phyloP scores from a whole-genome alignment of 2,113 vertebrate genomes.

The Fulmarus glacialis region DNA sequence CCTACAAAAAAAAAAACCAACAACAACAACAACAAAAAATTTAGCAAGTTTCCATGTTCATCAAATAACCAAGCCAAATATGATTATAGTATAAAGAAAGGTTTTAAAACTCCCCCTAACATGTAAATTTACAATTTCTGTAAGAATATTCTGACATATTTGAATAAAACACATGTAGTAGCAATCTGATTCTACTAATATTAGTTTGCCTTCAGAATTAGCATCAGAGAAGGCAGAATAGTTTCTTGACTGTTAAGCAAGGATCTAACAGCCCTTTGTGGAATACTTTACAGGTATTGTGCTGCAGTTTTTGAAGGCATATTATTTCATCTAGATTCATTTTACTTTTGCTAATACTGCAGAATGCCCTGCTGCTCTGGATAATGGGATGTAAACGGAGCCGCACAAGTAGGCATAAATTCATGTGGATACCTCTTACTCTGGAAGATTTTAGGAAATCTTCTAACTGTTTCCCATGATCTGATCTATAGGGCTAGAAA shows the following conservation, averaged over 20 bases:
- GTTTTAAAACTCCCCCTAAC: neutral
- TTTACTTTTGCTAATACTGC: neutral
- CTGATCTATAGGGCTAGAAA: neutral
- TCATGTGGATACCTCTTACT: neutral
- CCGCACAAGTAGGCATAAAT: neutral
- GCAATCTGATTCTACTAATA: neutral
- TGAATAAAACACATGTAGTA: slow-evolving; percentile 59
- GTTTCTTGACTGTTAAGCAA: neutral
- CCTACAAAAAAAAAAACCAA: slow-evolving; percentile 69
- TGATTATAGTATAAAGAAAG: neutral
- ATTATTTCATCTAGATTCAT: neutral
- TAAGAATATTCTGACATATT: slow-evolving; percentile 41
- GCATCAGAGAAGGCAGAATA: neutral
- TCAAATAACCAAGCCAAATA: neutral
- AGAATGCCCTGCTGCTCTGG: neutral
- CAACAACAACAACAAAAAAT: neutral
- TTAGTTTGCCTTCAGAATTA: neutral
- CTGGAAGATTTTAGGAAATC: neutral
- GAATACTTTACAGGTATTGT: neutral
- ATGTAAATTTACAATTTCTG: slow-evolving; percentile 30
- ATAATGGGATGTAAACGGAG: neutral
- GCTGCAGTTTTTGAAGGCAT: neutral
- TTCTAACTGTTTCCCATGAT: neutral
- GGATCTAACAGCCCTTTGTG: neutral
- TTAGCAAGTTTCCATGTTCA: neutral